Percentiles rank a stretch among this genome's conserved stretches.
phyloP scores from a whole-genome alignment of 2,888 invertebrate species.

The Drosophila ezoana region DNA sequence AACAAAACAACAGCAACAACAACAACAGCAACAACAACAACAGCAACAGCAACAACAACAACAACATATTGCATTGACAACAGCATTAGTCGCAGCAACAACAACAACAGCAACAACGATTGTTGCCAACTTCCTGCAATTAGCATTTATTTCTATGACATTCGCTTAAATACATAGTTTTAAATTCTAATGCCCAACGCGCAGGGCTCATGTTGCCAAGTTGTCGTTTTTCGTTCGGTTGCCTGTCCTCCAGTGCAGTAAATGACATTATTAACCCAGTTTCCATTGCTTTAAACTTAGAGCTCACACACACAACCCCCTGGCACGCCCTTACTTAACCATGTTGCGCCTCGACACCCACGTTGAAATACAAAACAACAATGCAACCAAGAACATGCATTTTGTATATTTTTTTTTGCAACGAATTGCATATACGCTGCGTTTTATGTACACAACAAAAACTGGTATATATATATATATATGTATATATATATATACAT shows the following conservation, averaged over 20 bases:
- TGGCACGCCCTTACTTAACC: conserved; percentile 35
- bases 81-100: neutral
- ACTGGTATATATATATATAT: no score
- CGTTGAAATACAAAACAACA: conserved; percentile 43
- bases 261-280: conserved; percentile 80
- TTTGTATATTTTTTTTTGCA: neutral
- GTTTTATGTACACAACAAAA: neutral
- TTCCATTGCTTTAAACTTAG: conserved; percentile 54
- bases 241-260: conserved; percentile 64
- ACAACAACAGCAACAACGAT: conserved; percentile 1
- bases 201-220: conserved; percentile 43
- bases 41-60: conserved; percentile 7
- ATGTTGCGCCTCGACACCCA: conserved; percentile 71
- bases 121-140: conserved; percentile 53
- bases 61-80: conserved; percentile 2
- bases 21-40: conserved; percentile 9
- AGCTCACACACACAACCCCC: conserved; percentile 17
- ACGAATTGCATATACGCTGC: conserved; percentile 27
- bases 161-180: conserved; percentile 45
- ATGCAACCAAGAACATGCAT: neutral
- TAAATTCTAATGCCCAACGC: conserved; percentile 47
- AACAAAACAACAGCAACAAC: conserved; percentile 3
- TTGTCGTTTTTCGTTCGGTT: conserved; percentile 23
- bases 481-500: no score
- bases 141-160: conserved; percentile 45